phyloP scores from a whole-genome alignment of 2,888 invertebrate genomes.

The Alsophila aescularia region DNA sequence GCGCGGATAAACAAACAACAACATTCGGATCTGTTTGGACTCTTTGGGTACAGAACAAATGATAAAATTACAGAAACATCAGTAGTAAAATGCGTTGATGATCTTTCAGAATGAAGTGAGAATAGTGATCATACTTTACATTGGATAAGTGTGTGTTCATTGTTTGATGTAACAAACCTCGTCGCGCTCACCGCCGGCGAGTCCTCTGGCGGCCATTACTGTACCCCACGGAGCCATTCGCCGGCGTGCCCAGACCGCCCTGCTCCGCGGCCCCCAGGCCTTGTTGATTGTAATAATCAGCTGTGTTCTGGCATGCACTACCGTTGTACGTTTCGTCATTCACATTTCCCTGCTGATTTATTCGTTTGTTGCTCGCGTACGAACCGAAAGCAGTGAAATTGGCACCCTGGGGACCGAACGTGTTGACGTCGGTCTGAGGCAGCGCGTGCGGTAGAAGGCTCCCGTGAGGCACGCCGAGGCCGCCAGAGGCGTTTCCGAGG shows the following conservation, averaged over 20 bases:
- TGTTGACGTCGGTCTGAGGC: conserved; percentile 62
- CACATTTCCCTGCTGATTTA: conserved; percentile 44
- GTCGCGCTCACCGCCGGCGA: conserved; percentile 77
- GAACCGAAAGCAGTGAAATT: conserved; percentile 80
- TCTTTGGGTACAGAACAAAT: too few species aligned
- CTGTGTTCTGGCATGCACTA: conserved; percentile 49
- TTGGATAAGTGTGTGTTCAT: conserved; percentile 62
- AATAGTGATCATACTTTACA: conserved; percentile 17
- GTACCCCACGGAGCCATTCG: conserved; percentile 81
- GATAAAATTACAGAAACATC: neutral
- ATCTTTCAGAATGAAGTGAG: conserved; percentile 28
- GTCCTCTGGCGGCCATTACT: conserved; percentile 81
- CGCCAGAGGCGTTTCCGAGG: conserved; percentile 69
- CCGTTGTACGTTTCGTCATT: conserved; percentile 53
- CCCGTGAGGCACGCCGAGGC: conserved; percentile 75
- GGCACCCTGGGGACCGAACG: conserved; percentile 65
- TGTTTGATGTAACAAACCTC: conserved; percentile 83
- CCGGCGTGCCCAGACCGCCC: conserved; percentile 65
- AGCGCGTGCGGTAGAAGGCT: conserved; percentile 78
- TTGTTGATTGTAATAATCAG: conserved; percentile 62
- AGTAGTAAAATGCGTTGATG: neutral
- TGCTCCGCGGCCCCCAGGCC: conserved; percentile 65
- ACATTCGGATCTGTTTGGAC: too few species aligned
- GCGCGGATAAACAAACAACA: too few species aligned
- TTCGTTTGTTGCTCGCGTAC: conserved; percentile 64